Evolutionary conservation across 92 coral and sea anemone genomes (phyloP), one percentile per base, ranked within the genome.

Genomic region (Porites divaricata): DNA sequence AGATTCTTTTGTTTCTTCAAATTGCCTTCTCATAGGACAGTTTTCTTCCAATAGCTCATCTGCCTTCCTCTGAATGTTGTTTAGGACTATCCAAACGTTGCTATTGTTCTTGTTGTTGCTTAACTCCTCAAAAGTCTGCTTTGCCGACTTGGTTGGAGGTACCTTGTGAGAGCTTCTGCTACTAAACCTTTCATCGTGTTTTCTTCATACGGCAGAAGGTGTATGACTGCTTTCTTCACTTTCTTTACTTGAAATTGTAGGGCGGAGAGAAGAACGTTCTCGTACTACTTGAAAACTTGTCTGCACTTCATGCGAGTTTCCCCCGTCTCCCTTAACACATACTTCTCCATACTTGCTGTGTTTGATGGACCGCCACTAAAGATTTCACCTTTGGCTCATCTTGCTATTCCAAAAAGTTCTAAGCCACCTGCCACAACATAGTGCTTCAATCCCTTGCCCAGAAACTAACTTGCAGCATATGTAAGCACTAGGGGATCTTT

Each of bases 101-200:
- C 24, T 28, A 1, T 17, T 28, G 22, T 64, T 23, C 69, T 64
- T 1, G 35, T 11, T 11, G 75, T 70, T 53, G 56, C 13, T 70
- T 53, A 70, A 21, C 53, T 16, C 75, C 75, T 16, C 75, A 19
- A 70, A 53, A 28, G 75, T 70, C 75, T n/a, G n/a, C n/a, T 70
- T 70, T n/a, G 75, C 51, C 24, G 51, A 70, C 75, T 70, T 70
- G 35, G 2, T 70, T 70, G 75, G 52, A 70, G 75, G 53, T 70
- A 25, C 35, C 26, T 70, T n/a, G 35, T 51, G 56, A 14, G 51
- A 70, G 75, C 75, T 70, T 70, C 48, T 53, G 0, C 75, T 70
- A 26, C 75, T 70, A 17, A 7, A 26, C 22, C 54, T 70, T 70
- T 70, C 75, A 1, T 70, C 75, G 48, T 53, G 52, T n/a, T 70